A percentile compares a stretch with the other conserved stretches of the same genome.
These are phyloP conservation scores for Unio pictorum DNA, from an alignment of 2,888 invertebrate genomes.

Conservation along the genomic window DNA sequence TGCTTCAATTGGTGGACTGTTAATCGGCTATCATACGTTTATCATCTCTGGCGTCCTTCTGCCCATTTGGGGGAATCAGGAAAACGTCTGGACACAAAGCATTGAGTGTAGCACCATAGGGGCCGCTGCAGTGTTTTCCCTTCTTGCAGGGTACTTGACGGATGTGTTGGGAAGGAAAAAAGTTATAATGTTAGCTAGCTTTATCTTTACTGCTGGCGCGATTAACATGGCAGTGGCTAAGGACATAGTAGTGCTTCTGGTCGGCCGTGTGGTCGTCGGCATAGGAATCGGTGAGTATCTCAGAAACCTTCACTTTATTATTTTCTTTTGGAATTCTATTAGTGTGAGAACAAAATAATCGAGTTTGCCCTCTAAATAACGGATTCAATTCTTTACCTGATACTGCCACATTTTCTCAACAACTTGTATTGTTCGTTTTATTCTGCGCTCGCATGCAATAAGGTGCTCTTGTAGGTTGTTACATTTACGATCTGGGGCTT, in stretches of 20 bases:
- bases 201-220: constrained; percentile 73
- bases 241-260: constrained; percentile 65
- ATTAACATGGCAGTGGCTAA: constrained; percentile 71
- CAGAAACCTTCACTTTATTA: too few species aligned
- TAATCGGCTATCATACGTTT: constrained; percentile 74
- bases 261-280: constrained; percentile 72
- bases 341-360: too few species aligned
- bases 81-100: constrained; percentile 72
- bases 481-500: too few species aligned
- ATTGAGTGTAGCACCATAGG: constrained; percentile 74
- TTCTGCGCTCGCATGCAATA: too few species aligned
- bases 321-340: too few species aligned
- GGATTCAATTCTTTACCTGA: too few species aligned
- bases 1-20: constrained; percentile 72
- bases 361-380: too few species aligned
- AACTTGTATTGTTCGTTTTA: too few species aligned
- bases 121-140: constrained; percentile 72
- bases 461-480: too few species aligned
- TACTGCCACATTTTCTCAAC: too few species aligned
- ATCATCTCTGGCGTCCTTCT: constrained; percentile 75
- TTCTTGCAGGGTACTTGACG: constrained; percentile 72
- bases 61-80: constrained; percentile 67
- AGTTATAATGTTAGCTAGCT: constrained; percentile 73
- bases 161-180: constrained; percentile 74
- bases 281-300: constrained; percentile 71